Percentiles rank a stretch among this genome's conserved stretches.
Conservation (phyloP, 2,113 vertebrate species). For the Pedetes capensis region DNA sequence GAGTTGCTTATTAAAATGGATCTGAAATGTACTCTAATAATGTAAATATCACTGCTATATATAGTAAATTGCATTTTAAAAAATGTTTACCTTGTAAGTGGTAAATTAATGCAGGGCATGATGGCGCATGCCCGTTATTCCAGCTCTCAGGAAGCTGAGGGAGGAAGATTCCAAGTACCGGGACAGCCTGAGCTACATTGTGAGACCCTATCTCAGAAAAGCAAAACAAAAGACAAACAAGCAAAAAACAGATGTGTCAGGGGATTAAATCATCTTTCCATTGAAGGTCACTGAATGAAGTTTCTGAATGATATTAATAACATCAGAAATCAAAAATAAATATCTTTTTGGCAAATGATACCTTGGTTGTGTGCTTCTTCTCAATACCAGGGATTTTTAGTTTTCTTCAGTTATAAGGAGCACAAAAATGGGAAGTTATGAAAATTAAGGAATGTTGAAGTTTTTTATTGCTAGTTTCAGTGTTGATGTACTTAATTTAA, state of each 20-base stretch:
- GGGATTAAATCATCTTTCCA: slow-evolving; percentile 13
- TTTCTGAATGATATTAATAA: neutral
- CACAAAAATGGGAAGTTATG: neutral
- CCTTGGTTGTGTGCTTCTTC: neutral
- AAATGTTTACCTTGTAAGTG: neutral
- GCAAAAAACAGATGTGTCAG: no score
- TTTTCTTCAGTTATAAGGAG: neutral
- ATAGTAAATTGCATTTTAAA: slow-evolving; percentile 20
- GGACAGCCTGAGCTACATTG: no score
- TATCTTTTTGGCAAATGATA: neutral
- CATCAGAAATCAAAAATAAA: neutral
- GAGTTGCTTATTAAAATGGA: neutral
- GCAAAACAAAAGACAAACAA: no score
- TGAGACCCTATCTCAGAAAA: no score
- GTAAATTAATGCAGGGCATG: no score
- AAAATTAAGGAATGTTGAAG: neutral
- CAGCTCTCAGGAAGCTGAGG: no score
- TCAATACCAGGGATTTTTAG: neutral
- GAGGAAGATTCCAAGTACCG: no score
- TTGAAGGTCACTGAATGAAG: neutral
- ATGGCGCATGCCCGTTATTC: no score
- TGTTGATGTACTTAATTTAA: neutral
- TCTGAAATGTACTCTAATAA: neutral
- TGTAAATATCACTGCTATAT: neutral
- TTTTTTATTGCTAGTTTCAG: neutral